Evolutionary conservation across 2,888 invertebrate genomes (phyloP).

Genomic region (Zeuzera pyrina): DNA sequence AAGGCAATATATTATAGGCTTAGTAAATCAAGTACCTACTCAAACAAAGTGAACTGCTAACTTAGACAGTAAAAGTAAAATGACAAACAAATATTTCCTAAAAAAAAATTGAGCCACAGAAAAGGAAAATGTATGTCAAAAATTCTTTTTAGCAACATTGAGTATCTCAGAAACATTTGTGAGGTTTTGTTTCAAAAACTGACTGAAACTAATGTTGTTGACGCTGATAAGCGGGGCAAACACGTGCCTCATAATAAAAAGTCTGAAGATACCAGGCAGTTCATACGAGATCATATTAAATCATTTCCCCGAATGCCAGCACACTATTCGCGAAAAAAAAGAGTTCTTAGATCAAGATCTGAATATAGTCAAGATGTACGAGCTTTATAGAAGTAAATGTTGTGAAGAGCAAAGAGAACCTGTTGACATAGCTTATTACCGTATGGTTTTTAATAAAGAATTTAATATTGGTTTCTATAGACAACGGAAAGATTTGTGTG

Average conservation of each 20-base stretch:
- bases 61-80: conserved; percentile 3
- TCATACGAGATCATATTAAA: too few relatives aligned
- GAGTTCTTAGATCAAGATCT: conserved; percentile 11
- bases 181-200: conserved; percentile 10
- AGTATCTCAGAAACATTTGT: conserved; percentile 11
- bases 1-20: conserved; percentile 13
- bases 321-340: conserved; percentile 10
- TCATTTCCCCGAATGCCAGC: conserved; percentile 12
- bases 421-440: conserved; percentile 8
- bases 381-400: conserved; percentile 10
- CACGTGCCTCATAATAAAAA: conserved; percentile 9
- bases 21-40: conserved; percentile 8
- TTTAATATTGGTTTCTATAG: conserved; percentile 13
- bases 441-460: conserved; percentile 10
- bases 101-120: conserved; percentile 1
- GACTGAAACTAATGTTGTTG: conserved; percentile 6
- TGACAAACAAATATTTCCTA: conserved; percentile 10
- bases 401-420: conserved; percentile 6
- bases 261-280: too few relatives aligned
- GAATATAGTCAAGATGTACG: conserved; percentile 12
- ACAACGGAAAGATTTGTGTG: conserved; percentile 13
- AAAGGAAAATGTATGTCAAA: conserved; percentile 8
- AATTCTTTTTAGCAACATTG: conserved; percentile 10
- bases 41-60: conserved; percentile 7
- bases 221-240: conserved; percentile 5